Evolutionary conservation across 2,888 invertebrate genomes (phyloP), one percentile per base, ranked within the genome.

Genomic region (Tuta absoluta): DNA sequence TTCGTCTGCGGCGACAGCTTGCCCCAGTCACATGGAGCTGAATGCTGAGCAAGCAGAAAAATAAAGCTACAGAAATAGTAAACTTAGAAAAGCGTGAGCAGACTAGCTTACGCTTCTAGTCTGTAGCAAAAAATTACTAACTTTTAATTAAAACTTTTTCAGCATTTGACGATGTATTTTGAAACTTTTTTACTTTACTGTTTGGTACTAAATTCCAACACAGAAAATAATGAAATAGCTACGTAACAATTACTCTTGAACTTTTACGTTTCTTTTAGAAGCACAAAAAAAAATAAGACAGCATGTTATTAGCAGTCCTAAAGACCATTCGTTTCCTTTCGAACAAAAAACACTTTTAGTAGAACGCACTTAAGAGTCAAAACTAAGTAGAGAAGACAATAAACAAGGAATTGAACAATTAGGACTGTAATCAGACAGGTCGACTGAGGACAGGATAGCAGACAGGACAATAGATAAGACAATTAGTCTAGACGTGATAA

Each of bases 1-100:
- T 51, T 51, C 8, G 51, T 23, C 51, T 51, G 51, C 23, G 23
- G n/a, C 51, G 11, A 51, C 51, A 51, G 23, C 23, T 23, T 51
- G 51, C 11, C 19, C 11, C 5, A 17, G 23, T 7, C 45, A 45
- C 45, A 45, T 45, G 45, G 7, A 5, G 45, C 17, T 45, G 45
- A 45, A 17, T 45, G 45, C 45, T 45, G 45, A 45, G 45, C 17
- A 17, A n/a, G 45, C 45, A 45, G 45, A 45, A 45, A 45, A 17
- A 45, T 45, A 17, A 45, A 17, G 17, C 45, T 45, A 4, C 4
- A 45, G n/a, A 45, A n/a, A 14, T n/a, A n/a, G 41, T 41, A 41
- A 45, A n/a, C 45, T n/a, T 45, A 14, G 11, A 41, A 4, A 17
- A 45, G 1, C n/a, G 7, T n/a, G 45, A 45, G n/a, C 33, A 33